Conservation (phyloP, 2,888 invertebrate genomes). For the Cyclophora punctaria region DNA sequence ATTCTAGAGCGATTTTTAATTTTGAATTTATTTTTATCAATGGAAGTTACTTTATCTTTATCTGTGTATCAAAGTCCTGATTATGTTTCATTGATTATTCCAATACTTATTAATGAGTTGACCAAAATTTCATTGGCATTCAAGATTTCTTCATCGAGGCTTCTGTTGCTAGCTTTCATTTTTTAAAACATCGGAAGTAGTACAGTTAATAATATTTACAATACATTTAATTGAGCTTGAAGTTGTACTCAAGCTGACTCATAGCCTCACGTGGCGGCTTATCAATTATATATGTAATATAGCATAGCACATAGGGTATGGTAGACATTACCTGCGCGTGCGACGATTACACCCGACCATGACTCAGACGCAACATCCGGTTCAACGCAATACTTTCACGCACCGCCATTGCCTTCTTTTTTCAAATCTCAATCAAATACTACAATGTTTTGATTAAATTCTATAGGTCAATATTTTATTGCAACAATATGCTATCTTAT, state of each 20-base stretch:
- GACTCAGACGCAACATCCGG: constrained; percentile 62
- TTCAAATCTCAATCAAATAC: constrained; percentile 2
- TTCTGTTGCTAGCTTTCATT: no score
- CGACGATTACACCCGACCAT: constrained; percentile 49
- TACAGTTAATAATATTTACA: constrained; percentile 2
- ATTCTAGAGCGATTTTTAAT: no score
- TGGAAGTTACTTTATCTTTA: no score
- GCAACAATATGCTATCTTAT: constrained; percentile 27
- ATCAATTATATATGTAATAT: constrained; percentile 38
- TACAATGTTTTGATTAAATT: constrained; percentile 1
- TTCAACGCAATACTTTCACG: constrained; percentile 64
- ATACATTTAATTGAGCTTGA: constrained; percentile 8
- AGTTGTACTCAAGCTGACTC: constrained; percentile 40
- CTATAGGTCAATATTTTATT: constrained; percentile 3
- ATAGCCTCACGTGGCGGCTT: constrained; percentile 61
- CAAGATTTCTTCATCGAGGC: no score
- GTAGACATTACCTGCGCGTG: constrained; percentile 64
- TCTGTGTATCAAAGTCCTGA: no score
- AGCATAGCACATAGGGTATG: constrained; percentile 38
- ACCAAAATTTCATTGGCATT: no score
- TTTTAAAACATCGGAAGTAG: no score
- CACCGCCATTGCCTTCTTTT: constrained; percentile 35
- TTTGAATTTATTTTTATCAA: no score
- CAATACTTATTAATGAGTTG: no score
- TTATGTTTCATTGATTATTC: no score